phyloP scores from a whole-genome alignment of 1,140 invertebrate species.

The Lethrus apterus region DNA sequence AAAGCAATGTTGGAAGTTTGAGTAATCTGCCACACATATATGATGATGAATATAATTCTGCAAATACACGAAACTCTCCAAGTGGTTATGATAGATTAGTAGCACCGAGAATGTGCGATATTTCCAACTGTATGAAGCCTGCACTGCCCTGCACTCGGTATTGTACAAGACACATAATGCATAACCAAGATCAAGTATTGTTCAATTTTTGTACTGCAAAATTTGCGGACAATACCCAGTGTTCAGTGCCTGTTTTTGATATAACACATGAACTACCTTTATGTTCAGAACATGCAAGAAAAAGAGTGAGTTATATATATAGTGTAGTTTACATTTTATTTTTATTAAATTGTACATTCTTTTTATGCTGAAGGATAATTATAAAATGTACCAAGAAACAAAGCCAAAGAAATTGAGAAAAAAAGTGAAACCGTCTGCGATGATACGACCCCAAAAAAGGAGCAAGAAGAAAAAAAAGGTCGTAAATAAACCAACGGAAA shows the following conservation, averaged over 20 bases:
- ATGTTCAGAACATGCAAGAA: constrained; percentile 73
- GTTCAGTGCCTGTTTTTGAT: constrained; percentile 81
- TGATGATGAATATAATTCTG: constrained; percentile 1
- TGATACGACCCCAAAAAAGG: constrained; percentile 69
- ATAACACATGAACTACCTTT: constrained; percentile 75
- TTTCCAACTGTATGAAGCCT: constrained; percentile 47
- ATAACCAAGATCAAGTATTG: constrained; percentile 77
- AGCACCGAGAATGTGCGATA: constrained; percentile 27
- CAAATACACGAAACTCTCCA: background rate
- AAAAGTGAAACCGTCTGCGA: constrained; percentile 62
- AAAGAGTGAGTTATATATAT: constrained; percentile 50
- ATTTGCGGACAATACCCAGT: constrained; percentile 80
- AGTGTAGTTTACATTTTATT: background rate
- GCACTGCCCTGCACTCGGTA: constrained; percentile 78
- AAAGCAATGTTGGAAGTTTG: constrained; percentile 34
- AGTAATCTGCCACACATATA: constrained; percentile 7
- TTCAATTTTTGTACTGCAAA: constrained; percentile 86
- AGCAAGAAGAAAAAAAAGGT: constrained; percentile 41
- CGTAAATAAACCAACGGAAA: constrained; percentile 22
- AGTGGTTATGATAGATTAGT: constrained; percentile 25
- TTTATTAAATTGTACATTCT: background rate
- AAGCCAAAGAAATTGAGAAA: constrained; percentile 76
- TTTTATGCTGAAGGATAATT: constrained; percentile 56
- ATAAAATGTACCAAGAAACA: constrained; percentile 60
- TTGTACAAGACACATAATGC: constrained; percentile 78